These are phyloP conservation scores for Neotragus moschatus DNA, from an alignment of 2,113 vertebrate species.

Conservation along the genomic window DNA sequence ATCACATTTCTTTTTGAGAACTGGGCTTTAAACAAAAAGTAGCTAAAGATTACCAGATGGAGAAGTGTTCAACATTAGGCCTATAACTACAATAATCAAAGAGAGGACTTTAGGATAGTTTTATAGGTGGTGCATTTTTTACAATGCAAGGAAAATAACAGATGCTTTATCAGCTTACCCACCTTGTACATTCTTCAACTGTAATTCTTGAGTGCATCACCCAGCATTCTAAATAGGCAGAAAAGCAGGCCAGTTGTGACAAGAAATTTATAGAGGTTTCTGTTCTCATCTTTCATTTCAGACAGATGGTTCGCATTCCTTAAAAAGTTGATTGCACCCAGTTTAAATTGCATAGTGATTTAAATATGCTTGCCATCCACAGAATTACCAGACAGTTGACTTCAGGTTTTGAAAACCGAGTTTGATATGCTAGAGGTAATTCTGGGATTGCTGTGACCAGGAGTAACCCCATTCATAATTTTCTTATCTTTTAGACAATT, in stretches of 20 bases:
- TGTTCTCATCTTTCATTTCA: neutral
- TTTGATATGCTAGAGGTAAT: neutral
- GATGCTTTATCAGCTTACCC: neutral
- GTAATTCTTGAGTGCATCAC: neutral
- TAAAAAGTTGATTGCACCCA: neutral
- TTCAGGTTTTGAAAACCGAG: neutral
- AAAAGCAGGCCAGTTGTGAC: neutral
- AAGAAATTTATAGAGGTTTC: neutral
- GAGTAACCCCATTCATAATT: neutral
- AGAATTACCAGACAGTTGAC: neutral
- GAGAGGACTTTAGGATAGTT: neutral
- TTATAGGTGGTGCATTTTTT: neutral
- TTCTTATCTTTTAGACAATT: neutral
- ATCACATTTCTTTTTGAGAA: neutral
- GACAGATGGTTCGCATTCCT: conserved; percentile 19
- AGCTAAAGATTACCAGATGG: conserved; percentile 13
- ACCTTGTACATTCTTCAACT: neutral
- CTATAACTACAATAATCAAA: neutral
- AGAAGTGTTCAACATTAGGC: neutral
- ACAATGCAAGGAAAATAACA: neutral
- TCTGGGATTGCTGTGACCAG: neutral
- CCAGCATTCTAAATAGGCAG: neutral
- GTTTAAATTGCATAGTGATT: conserved; percentile 26
- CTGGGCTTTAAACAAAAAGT: neutral
- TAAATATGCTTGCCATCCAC: neutral